Evolutionary conservation across 2,113 vertebrate species (phyloP).

Genomic region (Psittacus erithacus): DNA sequence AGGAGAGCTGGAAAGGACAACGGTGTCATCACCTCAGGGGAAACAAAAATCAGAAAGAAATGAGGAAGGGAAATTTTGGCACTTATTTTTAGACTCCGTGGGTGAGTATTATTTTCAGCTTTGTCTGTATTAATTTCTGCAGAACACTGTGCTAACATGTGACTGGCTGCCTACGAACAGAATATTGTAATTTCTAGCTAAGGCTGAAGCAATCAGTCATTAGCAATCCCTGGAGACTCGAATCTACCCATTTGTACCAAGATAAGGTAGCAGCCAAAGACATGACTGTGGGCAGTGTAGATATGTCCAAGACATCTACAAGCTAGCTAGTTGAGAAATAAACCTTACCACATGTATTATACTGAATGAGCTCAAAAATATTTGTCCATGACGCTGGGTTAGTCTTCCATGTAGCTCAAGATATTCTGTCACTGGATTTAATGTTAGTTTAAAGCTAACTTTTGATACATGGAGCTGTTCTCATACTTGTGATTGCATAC

Average conservation of each 20-base stretch:
- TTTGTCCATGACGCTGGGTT: neutral
- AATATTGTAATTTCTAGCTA: constrained; percentile 7
- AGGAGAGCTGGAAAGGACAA: constrained; percentile 36
- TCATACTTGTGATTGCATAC: neutral
- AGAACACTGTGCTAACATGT: constrained; percentile 30
- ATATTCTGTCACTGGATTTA: neutral
- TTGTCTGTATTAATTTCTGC: constrained; percentile 51
- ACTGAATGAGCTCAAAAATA: neutral
- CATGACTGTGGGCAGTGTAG: fast-evolving
- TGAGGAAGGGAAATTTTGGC: constrained; percentile 63
- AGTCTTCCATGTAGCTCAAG: neutral
- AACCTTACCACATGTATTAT: neutral
- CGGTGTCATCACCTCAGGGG: constrained; percentile 57
- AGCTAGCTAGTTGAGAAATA: neutral
- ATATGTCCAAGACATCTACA: neutral
- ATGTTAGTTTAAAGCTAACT: neutral
- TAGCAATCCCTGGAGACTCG: neutral
- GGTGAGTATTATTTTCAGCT: constrained; percentile 63
- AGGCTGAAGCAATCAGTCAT: neutral
- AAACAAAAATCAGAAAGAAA: constrained; percentile 60
- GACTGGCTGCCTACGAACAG: constrained; percentile 13
- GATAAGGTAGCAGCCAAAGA: neutral
- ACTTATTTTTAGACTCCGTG: constrained; percentile 69
- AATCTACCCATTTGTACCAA: neutral
- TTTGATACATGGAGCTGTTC: neutral